phyloP scores from a whole-genome alignment of 2,888 invertebrate species.

The Synergus japonicus region DNA sequence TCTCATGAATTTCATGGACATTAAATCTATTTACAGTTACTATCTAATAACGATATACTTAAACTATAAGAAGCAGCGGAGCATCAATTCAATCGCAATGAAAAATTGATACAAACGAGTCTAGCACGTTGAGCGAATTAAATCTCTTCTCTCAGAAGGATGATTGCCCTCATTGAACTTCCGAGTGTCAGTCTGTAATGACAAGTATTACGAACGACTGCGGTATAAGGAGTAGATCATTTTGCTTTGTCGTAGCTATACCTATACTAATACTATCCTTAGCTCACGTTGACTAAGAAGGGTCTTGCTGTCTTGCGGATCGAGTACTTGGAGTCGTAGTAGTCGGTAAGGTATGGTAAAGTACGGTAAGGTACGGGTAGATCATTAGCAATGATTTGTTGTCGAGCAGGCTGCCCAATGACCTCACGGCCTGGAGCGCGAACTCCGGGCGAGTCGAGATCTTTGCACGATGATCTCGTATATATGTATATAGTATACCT shows the following conservation, averaged over 20 bases:
- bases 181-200: constrained; percentile 49
- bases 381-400: constrained; percentile 78
- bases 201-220: constrained; percentile 54
- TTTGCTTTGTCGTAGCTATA: constrained; percentile 59
- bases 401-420: constrained; percentile 77
- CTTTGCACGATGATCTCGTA: constrained; percentile 61
- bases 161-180: not conserved
- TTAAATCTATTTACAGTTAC: not conserved
- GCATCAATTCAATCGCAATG: not conserved
- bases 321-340: constrained; percentile 54
- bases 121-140: not conserved
- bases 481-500: constrained; percentile 33
- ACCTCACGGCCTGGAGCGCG: constrained; percentile 68
- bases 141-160: not conserved
- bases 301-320: constrained; percentile 47
- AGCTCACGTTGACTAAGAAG: constrained; percentile 49
- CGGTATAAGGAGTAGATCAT: constrained; percentile 55
- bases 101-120: constrained; percentile 17
- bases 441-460: constrained; percentile 67
- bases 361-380: constrained; percentile 73
- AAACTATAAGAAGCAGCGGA: not conserved
- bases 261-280: no score
- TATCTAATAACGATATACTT: not conserved
- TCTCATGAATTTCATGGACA: not conserved
- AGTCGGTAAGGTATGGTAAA: constrained; percentile 58